Percentiles rank a stretch among this genome's conserved stretches.
These are phyloP conservation scores for Ommatoiulus sabulosus DNA, from an alignment of 2,888 invertebrate species.

Conservation along the genomic window DNA sequence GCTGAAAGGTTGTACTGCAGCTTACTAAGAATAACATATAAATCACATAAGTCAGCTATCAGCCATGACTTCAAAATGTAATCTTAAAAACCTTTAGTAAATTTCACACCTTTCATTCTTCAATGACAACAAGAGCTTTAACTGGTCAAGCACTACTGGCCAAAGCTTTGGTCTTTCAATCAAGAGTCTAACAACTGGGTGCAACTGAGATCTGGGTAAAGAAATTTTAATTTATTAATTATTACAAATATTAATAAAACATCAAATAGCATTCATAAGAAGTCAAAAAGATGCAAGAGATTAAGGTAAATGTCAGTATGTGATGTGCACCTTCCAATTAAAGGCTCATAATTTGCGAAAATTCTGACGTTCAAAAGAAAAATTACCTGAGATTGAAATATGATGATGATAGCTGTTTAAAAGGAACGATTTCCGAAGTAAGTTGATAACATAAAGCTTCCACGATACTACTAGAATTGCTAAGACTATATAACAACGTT, in stretches of 20 bases:
- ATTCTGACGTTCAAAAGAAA: too few species aligned
- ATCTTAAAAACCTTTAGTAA: neutral
- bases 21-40: too few species aligned
- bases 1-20: neutral
- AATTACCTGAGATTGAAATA: slow-evolving; percentile 34
- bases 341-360: too few species aligned
- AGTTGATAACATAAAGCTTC: neutral
- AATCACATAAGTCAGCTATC: too few species aligned
- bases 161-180: slow-evolving; percentile 17
- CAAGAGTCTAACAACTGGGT: neutral
- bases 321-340: neutral
- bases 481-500: neutral
- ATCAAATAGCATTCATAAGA: neutral
- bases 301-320: neutral
- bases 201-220: slow-evolving; percentile 9
- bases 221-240: neutral
- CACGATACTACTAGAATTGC: neutral
- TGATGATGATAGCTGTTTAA: neutral
- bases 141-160: neutral
- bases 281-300: too few species aligned
- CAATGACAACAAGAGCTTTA: neutral
- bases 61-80: neutral
- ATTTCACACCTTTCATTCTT: neutral
- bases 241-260: neutral
- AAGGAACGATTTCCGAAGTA: neutral